Conservation (phyloP, 2,797 vertebrate genomes). For the Gymnothorax javanicus region DNA sequence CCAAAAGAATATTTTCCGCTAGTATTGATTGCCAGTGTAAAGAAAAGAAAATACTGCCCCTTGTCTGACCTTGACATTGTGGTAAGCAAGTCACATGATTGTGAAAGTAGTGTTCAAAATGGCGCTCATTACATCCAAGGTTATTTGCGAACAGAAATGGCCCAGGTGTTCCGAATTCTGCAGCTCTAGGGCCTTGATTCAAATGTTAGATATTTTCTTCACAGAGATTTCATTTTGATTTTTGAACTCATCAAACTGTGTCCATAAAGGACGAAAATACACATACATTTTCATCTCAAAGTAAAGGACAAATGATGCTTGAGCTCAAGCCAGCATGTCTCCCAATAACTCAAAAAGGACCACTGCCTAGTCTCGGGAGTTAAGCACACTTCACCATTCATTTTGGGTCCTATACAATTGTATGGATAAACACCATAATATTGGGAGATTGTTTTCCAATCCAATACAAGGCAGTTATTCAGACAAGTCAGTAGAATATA, state of each 20-base stretch:
- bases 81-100: no score
- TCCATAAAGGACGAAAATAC: not conserved
- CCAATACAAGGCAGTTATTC: not conserved
- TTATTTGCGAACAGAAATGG: no score
- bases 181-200: not conserved
- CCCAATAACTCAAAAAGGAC: not conserved
- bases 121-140: no score
- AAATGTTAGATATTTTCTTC: constrained; percentile 1
- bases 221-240: not conserved
- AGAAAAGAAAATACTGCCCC: no score
- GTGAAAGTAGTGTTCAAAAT: no score
- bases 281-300: not conserved
- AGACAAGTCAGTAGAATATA: no score
- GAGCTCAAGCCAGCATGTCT: not conserved
- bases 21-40: no score
- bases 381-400: not conserved
- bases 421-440: not conserved
- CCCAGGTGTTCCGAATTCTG: no score
- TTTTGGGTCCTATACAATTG: not conserved
- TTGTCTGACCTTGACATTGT: no score
- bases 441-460: not conserved
- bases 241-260: not conserved
- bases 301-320: not conserved
- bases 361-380: not conserved
- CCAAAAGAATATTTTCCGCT: no score